Evolutionary conservation across 2,797 vertebrate genomes (phyloP), one percentile per base, ranked within the genome.

Genomic region (Hybognathus amarus): DNA sequence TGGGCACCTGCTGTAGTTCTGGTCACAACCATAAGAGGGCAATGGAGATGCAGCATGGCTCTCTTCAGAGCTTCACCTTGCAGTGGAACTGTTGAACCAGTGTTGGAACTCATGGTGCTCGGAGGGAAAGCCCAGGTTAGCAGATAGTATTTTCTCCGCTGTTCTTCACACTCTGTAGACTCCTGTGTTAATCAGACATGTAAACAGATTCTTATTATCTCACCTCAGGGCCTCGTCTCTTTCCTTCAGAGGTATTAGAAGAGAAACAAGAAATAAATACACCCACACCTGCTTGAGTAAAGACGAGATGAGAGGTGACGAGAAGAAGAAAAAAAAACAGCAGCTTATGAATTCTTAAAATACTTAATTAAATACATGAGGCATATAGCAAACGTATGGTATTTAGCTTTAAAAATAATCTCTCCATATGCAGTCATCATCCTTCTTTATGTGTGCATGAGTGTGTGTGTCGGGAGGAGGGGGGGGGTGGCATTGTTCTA

Each of bases 11-110:
- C 56, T 15, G 22, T 63, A 38, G 12, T 82, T 33, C 22, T n/a
- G 36, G 10, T 11, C 2, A 68, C 40, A 27, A 50, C 76, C 88
- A 86, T 69, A 50, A 84, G 88, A 85, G 86, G 84, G 86, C 87
- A 84, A 71, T 59, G 54, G 59, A 85, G 68, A 70, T 45, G 59
- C 80, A 84, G 84, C 38, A 74, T 18, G 4, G 2, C 13, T 50
- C 22, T 33, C 18, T 61, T 52, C 38, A 22, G 30, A 78, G 68
- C 69, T 22, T 80, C 36, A 77, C 70, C 63, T 85, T 80, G 33
- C 4, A 6, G 38, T 59, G 70, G 61, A 47, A 68, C 52, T 59
- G 83, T 76, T 82, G 79, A 85, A 82, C 27, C 71, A 45, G 24
- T 10, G 12, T 27, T 20, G 47, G 56, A 42, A 78, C 45, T 11